phyloP scores from a whole-genome alignment of 2,888 invertebrate genomes.

The Chaitophorus viminalis region DNA sequence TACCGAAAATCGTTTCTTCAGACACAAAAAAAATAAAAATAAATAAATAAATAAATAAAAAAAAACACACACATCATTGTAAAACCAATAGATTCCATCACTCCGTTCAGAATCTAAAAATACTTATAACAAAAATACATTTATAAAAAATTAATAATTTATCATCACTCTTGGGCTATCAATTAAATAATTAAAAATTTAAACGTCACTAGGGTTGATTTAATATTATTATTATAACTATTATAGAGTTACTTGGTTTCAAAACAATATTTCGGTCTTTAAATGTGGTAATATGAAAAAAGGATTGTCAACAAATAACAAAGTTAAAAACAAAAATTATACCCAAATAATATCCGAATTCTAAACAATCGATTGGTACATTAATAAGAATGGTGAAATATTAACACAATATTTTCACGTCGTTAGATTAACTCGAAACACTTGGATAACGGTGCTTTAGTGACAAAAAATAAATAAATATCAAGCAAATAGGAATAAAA shows the following conservation, averaged over 20 bases:
- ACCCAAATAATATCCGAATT: neutral
- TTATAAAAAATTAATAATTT: no score
- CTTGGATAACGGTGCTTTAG: neutral
- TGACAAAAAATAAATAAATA: conserved; percentile 6
- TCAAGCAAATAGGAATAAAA: neutral
- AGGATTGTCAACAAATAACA: neutral
- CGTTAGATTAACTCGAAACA: neutral
- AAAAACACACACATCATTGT: no score
- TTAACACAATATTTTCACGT: neutral
- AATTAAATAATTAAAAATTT: neutral
- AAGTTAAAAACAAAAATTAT: neutral
- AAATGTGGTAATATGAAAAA: neutral
- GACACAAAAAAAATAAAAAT: no score
- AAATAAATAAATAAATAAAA: no score
- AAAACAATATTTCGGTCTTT: neutral
- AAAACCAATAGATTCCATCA: no score
- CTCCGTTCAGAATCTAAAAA: no score
- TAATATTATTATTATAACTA: neutral
- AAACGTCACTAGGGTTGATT: neutral
- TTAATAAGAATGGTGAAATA: neutral
- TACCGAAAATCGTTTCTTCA: no score
- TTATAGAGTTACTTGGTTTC: no score
- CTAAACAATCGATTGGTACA: neutral
- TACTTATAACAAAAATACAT: no score
- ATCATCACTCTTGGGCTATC: no score